These are phyloP conservation scores for Ancistrus triradiatus DNA, from an alignment of 2,113 vertebrate species.

Conservation along the genomic window DNA sequence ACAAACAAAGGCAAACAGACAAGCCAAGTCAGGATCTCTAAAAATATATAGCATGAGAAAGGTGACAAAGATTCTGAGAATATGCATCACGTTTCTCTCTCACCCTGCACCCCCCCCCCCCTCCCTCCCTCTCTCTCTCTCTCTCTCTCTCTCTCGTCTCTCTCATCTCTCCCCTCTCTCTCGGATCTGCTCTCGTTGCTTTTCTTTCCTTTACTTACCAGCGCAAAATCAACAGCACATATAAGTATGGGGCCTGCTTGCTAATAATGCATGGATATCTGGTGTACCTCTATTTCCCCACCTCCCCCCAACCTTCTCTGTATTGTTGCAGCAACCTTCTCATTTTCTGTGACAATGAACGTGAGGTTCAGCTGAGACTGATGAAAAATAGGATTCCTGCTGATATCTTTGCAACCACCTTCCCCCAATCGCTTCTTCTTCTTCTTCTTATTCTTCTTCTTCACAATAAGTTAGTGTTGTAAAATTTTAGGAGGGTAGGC, in stretches of 20 bases:
- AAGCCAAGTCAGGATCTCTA: conserved; percentile 30
- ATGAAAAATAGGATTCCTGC: conserved; percentile 51
- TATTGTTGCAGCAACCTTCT: conserved; percentile 51
- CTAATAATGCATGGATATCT: conserved; percentile 43
- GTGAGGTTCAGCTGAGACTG: conserved; percentile 44
- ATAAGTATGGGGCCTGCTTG: conserved; percentile 34
- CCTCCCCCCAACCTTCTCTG: conserved; percentile 27
- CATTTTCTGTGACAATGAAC: conserved; percentile 60
- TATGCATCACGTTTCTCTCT: conserved; percentile 36
- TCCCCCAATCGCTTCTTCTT: too few species aligned
- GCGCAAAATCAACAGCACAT: conserved; percentile 42
- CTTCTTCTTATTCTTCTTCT: conserved; percentile 2
- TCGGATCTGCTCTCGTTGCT: not conserved
- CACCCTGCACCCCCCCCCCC: too few species aligned
- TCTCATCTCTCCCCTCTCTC: not conserved
- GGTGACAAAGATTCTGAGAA: conserved; percentile 58
- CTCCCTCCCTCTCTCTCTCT: conserved; percentile 12
- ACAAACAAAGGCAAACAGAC: conserved; percentile 30
- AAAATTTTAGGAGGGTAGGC: conserved; percentile 24
- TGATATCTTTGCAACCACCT: conserved; percentile 38
- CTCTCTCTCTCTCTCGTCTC: conserved; percentile 20
- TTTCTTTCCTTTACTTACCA: conserved; percentile 15
- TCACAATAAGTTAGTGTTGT: conserved; percentile 30
- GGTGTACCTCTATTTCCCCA: conserved; percentile 34
- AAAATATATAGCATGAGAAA: too few species aligned